These are phyloP conservation scores for Vesta saturnalis DNA, from an alignment of 2,888 invertebrate genomes.

Conservation along the genomic window DNA sequence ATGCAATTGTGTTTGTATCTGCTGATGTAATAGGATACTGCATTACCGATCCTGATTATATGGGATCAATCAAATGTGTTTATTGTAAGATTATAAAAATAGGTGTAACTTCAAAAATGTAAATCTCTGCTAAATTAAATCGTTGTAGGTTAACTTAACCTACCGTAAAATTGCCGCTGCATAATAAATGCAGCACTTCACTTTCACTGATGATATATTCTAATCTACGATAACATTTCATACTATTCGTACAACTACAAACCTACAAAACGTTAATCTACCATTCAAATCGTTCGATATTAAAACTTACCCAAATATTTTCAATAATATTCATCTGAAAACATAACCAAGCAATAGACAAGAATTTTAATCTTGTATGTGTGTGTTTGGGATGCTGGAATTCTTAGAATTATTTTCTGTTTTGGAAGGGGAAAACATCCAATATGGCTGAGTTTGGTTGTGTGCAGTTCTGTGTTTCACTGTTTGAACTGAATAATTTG, in stretches of 20 bases:
- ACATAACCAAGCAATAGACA: slow-evolving; percentile 26
- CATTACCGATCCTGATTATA: too few species aligned
- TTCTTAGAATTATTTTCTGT: slow-evolving; percentile 29
- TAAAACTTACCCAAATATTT: slow-evolving; percentile 32
- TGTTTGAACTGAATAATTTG: slow-evolving; percentile 18
- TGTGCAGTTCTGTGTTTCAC: slow-evolving; percentile 43
- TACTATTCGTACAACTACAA: slow-evolving; percentile 1
- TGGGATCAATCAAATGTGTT: too few species aligned
- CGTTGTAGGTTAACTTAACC: too few species aligned
- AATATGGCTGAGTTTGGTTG: slow-evolving; percentile 55
- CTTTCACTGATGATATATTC: background rate
- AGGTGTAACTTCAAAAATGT: too few species aligned
- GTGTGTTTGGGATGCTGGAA: slow-evolving; percentile 36
- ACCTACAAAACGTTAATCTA: slow-evolving; percentile 17
- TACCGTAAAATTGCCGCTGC: too few species aligned
- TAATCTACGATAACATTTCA: background rate
- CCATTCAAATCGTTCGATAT: slow-evolving; percentile 20
- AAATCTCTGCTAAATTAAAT: background rate
- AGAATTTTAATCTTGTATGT: slow-evolving; percentile 29
- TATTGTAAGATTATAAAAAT: too few species aligned
- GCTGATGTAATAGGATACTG: too few species aligned
- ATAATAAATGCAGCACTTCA: background rate
- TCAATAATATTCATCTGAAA: slow-evolving; percentile 25
- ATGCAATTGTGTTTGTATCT: too few species aligned
- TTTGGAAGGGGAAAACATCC: slow-evolving; percentile 52